Evolutionary conservation across 2,113 vertebrate species (phyloP), one percentile per base, ranked within the genome.

Genomic region (Athene noctua): DNA sequence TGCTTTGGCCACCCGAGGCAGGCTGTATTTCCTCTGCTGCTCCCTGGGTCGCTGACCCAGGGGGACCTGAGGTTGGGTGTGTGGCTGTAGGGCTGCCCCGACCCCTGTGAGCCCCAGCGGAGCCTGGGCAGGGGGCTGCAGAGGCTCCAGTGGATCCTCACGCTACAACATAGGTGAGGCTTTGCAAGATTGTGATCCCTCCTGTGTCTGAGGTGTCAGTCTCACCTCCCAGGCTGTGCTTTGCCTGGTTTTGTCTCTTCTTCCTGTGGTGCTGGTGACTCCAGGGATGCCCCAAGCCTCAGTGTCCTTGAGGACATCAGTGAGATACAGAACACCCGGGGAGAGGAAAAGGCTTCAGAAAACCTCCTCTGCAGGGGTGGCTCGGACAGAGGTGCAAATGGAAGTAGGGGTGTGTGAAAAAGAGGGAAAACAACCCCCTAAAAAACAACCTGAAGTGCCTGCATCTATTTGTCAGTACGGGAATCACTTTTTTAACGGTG

Each of bases 141-240:
- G 21, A 3, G 5, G 34, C 0, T 34, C 40, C 32, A 22, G 36
- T 3, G 2, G 63, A 32, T 46, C 34, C 74, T 54, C 32, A 2
- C 2, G 0, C 47, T 6, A 2, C 2, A 10, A 13, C 7, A 5
- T n/a, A 6, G 6, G 12, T 3, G 25, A 11, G 25, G 23, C 6
- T 10, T 40, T 15, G 49, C 11, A 22, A 21, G 57, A 63, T 47
- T 7, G 20, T 32, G 58, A 21, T 42, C 32, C 7, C 16, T 9
- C 1, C 2, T 1, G 17, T n/a, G 30, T 23, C 30, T 13, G 71
- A 40, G 13, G n/a, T 29, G 52, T n/a, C 13, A 6, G 38, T 46
- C 27, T 10, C 38, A 3, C 17, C 9, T 12, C 51, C 21, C 32
- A 2, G 32, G 61, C 36, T 38, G 52, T 9, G 59, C 27, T 65